Percentiles rank a stretch among this genome's conserved stretches.
These are phyloP conservation scores for Calephelis virginiensis DNA, from an alignment of 1,140 invertebrate genomes.

Conservation along the genomic window DNA sequence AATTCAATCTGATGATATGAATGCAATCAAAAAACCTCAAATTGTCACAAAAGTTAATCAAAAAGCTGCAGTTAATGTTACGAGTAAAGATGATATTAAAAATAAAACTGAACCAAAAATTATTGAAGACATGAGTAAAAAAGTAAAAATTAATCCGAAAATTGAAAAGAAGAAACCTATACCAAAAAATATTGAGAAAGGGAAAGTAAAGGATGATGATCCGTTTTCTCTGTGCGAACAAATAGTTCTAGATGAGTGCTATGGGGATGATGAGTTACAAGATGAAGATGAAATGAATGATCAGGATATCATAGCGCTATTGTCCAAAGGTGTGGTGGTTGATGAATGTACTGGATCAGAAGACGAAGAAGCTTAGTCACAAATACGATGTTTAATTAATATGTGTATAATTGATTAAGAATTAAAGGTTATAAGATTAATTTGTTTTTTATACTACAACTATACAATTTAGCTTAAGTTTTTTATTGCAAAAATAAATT, in stretches of 20 bases:
- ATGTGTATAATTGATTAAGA: too few relatives aligned
- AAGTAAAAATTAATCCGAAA: neutral
- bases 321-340: conserved; percentile 55
- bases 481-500: too few relatives aligned
- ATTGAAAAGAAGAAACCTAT: neutral
- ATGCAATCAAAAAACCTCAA: neutral
- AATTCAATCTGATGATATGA: neutral
- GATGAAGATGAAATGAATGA: conserved; percentile 57
- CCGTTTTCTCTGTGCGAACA: neutral
- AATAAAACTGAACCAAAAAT: neutral
- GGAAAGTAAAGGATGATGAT: neutral
- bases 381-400: neutral
- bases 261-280: conserved; percentile 23
- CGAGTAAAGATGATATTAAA: neutral
- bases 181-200: neutral
- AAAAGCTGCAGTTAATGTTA: neutral
- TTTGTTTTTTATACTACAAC: too few relatives aligned
- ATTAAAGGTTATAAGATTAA: too few relatives aligned
- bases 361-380: conserved; percentile 26
- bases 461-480: too few relatives aligned
- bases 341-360: conserved; percentile 61
- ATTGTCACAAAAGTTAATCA: neutral
- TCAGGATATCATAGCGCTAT: conserved; percentile 52
- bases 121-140: neutral
- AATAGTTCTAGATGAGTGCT: conserved; percentile 2